A percentile compares a stretch with the other conserved stretches of the same genome.
Evolutionary conservation across 2,797 vertebrate genomes (phyloP).

Genomic region (Galago senegalensis): DNA sequence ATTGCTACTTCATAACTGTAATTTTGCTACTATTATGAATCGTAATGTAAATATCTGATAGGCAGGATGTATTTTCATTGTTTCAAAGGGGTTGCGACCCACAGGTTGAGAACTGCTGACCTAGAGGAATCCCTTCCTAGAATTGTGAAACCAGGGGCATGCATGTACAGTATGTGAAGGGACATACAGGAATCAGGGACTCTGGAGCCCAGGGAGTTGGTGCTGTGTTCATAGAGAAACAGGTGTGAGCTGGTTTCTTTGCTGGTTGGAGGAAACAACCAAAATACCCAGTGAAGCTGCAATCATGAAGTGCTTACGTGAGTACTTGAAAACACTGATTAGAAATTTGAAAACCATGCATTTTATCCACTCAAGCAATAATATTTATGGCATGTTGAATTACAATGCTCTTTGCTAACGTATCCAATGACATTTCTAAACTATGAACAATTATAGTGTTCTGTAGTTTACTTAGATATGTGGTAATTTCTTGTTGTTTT

Average conservation of each 20-base stretch:
- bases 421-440: conserved; percentile 73
- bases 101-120: too few relatives aligned
- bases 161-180: not conserved
- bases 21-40: too few relatives aligned
- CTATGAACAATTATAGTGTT: conserved; percentile 66
- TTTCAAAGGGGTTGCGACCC: too few relatives aligned
- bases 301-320: not conserved
- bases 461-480: conserved; percentile 67
- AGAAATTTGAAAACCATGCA: not conserved
- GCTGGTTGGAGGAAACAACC: not conserved
- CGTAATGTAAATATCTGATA: too few relatives aligned
- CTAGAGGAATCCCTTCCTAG: not conserved
- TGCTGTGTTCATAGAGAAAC: not conserved
- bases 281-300: conserved; percentile 29
- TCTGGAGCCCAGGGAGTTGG: not conserved
- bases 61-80: too few relatives aligned
- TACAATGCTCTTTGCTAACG: conserved; percentile 62
- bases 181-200: not conserved
- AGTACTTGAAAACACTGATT: conserved; percentile 48
- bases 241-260: not conserved
- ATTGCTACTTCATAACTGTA: too few relatives aligned
- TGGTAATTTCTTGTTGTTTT: conserved; percentile 70
- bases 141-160: not conserved
- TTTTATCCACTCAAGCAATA: conserved; percentile 59
- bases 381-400: conserved; percentile 68